phyloP scores from a whole-genome alignment of 1,140 invertebrate species.

The Drosophila asahinai region DNA sequence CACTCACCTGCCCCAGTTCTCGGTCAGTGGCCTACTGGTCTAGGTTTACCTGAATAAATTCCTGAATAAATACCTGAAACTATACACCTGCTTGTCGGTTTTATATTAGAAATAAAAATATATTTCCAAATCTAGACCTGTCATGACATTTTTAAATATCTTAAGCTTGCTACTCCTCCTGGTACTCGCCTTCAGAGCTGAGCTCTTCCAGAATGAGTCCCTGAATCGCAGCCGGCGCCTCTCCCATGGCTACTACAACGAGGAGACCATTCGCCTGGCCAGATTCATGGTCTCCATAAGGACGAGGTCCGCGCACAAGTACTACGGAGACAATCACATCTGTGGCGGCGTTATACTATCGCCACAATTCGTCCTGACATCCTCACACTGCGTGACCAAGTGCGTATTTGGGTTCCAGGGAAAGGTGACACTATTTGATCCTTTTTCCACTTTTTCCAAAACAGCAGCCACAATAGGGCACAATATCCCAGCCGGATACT shows the following conservation, averaged over 20 bases:
- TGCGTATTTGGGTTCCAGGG: constrained; percentile 15
- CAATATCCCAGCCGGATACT: neutral
- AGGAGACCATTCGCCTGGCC: neutral
- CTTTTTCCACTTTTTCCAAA: neutral
- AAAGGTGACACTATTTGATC: too few relatives aligned
- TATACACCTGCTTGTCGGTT: neutral
- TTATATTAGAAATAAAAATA: neutral
- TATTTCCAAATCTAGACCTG: neutral
- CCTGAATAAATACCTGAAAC: neutral
- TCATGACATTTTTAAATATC: constrained; percentile 17
- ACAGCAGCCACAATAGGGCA: constrained; percentile 22
- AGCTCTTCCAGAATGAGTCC: neutral
- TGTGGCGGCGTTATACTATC: constrained; percentile 48
- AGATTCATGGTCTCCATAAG: constrained; percentile 53
- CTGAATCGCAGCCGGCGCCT: neutral
- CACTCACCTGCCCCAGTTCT: constrained; percentile 72
- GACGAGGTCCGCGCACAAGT: constrained; percentile 19
- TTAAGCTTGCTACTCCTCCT: constrained; percentile 2
- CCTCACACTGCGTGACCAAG: constrained; percentile 44
- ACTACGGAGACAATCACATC: constrained; percentile 63
- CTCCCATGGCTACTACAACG: neutral
- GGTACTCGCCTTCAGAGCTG: neutral
- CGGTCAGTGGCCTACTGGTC: constrained; percentile 63
- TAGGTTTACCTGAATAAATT: constrained; percentile 2
- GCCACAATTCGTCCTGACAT: constrained; percentile 20